A percentile compares a stretch with the other conserved stretches of the same genome.
Conservation (phyloP, 1,140 invertebrate species). For the Uloborus diversus region DNA sequence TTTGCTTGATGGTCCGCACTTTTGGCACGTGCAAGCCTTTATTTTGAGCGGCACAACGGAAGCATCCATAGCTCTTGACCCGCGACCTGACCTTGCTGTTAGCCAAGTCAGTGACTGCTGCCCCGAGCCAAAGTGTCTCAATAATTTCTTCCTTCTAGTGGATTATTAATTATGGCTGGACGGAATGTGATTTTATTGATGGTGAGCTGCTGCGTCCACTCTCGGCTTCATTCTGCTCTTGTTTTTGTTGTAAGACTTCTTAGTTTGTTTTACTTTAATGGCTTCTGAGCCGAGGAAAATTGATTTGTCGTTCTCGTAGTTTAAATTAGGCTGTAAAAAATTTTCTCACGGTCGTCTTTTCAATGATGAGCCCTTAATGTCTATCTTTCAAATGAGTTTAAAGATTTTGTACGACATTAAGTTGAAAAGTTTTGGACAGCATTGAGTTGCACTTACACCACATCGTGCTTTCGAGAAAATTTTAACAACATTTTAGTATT, state of each 20-base stretch:
- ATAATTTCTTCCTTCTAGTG: slow-evolving; percentile 20
- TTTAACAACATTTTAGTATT: too few relatives aligned
- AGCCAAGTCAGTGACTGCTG: slow-evolving; percentile 19
- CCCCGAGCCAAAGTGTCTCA: slow-evolving; percentile 13
- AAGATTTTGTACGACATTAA: too few relatives aligned
- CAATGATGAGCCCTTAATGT: too few relatives aligned
- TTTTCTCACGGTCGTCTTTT: background rate
- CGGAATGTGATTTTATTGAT: slow-evolving; percentile 32
- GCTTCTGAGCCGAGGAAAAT: slow-evolving; percentile 10
- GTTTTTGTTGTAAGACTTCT: background rate
- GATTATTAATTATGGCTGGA: slow-evolving; percentile 17
- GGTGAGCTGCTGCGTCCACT: background rate
- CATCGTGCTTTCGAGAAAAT: too few relatives aligned
- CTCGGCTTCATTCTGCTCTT: slow-evolving; percentile 12
- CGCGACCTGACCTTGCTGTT: too few relatives aligned
- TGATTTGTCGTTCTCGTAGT: background rate
- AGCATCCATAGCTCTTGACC: too few relatives aligned
- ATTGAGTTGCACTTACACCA: too few relatives aligned
- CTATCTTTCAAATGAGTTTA: too few relatives aligned
- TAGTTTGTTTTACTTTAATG: slow-evolving; percentile 24
- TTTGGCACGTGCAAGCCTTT: too few relatives aligned
- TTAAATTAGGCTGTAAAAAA: background rate
- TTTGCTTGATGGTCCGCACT: too few relatives aligned
- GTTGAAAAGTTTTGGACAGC: too few relatives aligned
- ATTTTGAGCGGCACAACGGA: too few relatives aligned